Percentiles rank a stretch among this genome's conserved stretches.
Conservation (phyloP, 1,140 invertebrate genomes). For the Orussus abietinus region DNA sequence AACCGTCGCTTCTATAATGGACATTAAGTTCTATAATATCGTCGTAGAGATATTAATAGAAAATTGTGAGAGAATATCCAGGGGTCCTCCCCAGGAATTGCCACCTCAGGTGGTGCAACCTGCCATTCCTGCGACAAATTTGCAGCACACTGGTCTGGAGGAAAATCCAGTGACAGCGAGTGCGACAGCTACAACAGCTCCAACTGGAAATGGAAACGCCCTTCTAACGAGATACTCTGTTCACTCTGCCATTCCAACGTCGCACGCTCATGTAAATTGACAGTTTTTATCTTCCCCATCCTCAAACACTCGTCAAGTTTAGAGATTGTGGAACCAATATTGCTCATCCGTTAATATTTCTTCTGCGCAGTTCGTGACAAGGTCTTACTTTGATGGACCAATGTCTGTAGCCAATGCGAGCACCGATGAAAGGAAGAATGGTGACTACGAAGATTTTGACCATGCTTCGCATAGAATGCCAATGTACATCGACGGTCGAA, state of each 20-base stretch:
- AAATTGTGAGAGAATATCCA: constrained; percentile 79
- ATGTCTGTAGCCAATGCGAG: constrained; percentile 37
- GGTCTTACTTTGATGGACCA: constrained; percentile 53
- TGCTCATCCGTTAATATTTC: constrained; percentile 9
- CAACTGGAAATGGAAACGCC: constrained; percentile 38
- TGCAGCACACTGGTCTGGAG: constrained; percentile 20
- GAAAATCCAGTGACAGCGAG: constrained; percentile 18
- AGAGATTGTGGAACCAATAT: constrained; percentile 5
- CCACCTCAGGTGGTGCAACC: constrained; percentile 25
- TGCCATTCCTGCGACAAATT: constrained; percentile 15
- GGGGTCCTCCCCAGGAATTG: constrained; percentile 48
- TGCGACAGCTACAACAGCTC: no score
- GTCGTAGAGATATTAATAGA: constrained; percentile 95
- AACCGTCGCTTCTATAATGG: constrained; percentile 95
- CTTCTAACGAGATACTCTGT: constrained; percentile 32
- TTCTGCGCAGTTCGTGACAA: constrained; percentile 52
- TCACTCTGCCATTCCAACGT: constrained; percentile 31
- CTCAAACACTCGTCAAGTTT: constrained; percentile 1
- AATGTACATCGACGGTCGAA: constrained; percentile 30
- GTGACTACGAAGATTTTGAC: constrained; percentile 40
- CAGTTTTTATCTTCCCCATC: neutral
- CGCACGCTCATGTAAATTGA: constrained; percentile 31
- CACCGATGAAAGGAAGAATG: constrained; percentile 40
- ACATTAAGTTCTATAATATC: constrained; percentile 98
- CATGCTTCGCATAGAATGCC: constrained; percentile 33